Evolutionary conservation across 2,888 invertebrate genomes (phyloP), one percentile per base, ranked within the genome.

Genomic region (Latheticus oryzae): DNA sequence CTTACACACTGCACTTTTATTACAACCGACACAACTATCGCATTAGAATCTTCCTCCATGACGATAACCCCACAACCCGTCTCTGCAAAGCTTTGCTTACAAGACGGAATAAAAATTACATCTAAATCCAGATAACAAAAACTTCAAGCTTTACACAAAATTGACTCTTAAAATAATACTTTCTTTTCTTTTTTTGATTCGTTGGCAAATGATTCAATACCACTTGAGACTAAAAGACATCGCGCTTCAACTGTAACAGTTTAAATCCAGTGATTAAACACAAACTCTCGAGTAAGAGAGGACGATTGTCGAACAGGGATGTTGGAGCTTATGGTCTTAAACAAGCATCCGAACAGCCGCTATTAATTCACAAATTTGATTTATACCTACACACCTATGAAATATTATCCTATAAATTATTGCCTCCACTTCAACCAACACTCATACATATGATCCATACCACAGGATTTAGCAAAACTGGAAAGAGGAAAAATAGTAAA

Each of bases 321-420:
- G 69, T 67, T 66, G 62, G 64, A 67, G 71, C 69, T 71, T 71
- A 71, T 69, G 56, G 71, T 71, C 71, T 71, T 71, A 70, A 70
- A 65, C 67, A 66, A 64, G 67, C 66, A 61, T 63, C 68, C 63
- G 62, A 65, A 63, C 63, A 64, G 60, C 65, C 65, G 64, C 67
- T 66, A 71, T 69, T 67, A 68, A 70, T 69, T 71, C 68, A 69
- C 61, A 59, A 57, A 67, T 65, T 64, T 71, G 70, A 71, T 71
- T 71, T 71, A 70, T 70, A 64, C 63, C 65, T 61, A 58, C 62
- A 62, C 65, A 66, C 62, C 68, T 67, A 63, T 72, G 70, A 72
- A 70, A 71, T 71, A 72, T 72, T 67, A 63, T 61, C 67, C 65
- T 60, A 72, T 72, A 72, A 72, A 72, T 72, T 69, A 66, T 47